A percentile compares a stretch with the other conserved stretches of the same genome.
Conservation (phyloP, 1,140 invertebrate genomes). For the Frieseomelitta varia region DNA sequence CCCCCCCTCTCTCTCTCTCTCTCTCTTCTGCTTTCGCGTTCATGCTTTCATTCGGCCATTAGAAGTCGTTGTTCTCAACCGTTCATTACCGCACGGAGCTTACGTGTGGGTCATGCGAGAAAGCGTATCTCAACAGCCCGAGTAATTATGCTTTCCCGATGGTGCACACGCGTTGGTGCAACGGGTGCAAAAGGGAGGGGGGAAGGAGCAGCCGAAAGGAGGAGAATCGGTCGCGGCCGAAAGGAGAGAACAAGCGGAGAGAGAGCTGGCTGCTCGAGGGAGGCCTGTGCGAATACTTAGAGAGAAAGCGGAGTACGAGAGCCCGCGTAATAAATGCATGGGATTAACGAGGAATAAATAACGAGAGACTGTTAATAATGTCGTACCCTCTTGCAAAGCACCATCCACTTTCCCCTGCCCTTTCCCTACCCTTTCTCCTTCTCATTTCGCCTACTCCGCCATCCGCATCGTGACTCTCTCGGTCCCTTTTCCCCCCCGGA, state of each 20-base stretch:
- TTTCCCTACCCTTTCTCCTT: slow-evolving; percentile 32
- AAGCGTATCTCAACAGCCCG: slow-evolving; percentile 60
- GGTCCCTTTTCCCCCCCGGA: neutral
- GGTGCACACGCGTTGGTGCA: neutral
- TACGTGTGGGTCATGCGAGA: slow-evolving; percentile 47
- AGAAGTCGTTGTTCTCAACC: slow-evolving; percentile 66
- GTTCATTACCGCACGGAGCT: slow-evolving; percentile 63
- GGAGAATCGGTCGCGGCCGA: neutral
- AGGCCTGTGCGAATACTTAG: slow-evolving; percentile 52
- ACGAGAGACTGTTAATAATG: slow-evolving; percentile 75
- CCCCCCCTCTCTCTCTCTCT: neutral
- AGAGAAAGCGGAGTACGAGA: slow-evolving; percentile 59
- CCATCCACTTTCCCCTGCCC: slow-evolving; percentile 12
- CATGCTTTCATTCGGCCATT: slow-evolving; percentile 64
- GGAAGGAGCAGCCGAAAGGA: neutral
- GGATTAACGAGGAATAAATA: slow-evolving; percentile 78
- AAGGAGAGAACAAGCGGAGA: neutral
- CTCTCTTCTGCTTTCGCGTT: neutral
- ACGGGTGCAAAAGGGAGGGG: neutral
- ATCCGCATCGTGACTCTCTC: neutral
- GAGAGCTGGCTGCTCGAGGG: neutral
- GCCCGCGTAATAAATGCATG: slow-evolving; percentile 68
- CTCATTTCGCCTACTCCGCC: slow-evolving; percentile 12
- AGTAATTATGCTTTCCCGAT: slow-evolving; percentile 63
- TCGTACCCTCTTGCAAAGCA: slow-evolving; percentile 62